Conservation (phyloP, 2,113 vertebrate genomes). For the Pseudopipra pipra region DNA sequence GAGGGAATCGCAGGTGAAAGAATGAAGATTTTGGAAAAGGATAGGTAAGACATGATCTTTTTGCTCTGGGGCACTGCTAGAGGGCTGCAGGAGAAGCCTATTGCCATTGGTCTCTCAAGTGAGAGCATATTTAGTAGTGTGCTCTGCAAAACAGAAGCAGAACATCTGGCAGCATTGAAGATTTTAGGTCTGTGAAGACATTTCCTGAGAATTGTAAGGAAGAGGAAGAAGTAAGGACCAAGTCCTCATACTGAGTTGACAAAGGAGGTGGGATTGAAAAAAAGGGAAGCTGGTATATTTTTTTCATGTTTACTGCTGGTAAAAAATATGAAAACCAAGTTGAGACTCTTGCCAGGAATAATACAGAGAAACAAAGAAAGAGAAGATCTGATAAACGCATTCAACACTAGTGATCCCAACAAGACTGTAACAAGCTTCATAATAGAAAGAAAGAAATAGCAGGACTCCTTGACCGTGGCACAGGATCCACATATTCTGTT, state of each 20-base stretch:
- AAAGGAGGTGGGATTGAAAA: neutral
- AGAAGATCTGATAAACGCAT: neutral
- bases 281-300: neutral
- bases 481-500: neutral
- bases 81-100: neutral
- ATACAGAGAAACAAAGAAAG: neutral
- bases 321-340: neutral
- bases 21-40: neutral
- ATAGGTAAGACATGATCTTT: neutral
- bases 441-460: neutral
- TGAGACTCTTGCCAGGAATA: neutral
- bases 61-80: neutral
- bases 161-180: neutral
- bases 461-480: neutral
- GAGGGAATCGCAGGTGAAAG: accelerated
- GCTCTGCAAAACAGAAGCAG: neutral
- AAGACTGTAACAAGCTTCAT: neutral
- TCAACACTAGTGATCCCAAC: neutral
- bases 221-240: neutral
- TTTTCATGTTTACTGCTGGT: neutral
- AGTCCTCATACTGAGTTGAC: neutral
- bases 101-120: neutral
- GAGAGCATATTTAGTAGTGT: neutral
- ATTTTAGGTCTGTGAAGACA: neutral
- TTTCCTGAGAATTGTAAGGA: neutral